Conservation (phyloP, 2,113 vertebrate genomes). For the Cromileptes altivelis region DNA sequence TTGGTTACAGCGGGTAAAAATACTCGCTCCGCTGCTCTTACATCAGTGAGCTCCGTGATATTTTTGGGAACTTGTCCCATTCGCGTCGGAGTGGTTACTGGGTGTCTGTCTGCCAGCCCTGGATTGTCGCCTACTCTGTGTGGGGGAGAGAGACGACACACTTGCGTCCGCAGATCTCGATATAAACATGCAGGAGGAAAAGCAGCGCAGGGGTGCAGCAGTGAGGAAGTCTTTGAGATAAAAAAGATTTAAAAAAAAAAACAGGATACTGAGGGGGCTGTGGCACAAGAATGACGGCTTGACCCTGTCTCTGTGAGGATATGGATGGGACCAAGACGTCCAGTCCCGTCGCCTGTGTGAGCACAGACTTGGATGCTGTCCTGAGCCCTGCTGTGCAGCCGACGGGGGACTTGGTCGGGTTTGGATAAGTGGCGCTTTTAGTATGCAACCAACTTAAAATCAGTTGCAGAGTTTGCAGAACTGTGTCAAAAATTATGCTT, state of each 20-base stretch:
- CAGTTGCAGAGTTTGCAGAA: conserved; percentile 12
- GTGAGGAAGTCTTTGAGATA: neutral
- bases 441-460: conserved; percentile 22
- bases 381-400: conserved; percentile 46
- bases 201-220: neutral
- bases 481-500: neutral
- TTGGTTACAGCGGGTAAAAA: conserved; percentile 83
- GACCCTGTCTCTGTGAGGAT: conserved; percentile 80
- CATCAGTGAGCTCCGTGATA: conserved; percentile 77
- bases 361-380: conserved; percentile 43
- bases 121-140: conserved; percentile 44
- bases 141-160: neutral
- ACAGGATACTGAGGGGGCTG: neutral
- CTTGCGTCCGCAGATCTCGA: neutral
- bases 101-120: conserved; percentile 51
- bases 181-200: neutral
- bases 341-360: conserved; percentile 10
- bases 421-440: conserved; percentile 65
- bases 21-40: conserved; percentile 78
- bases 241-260: no score
- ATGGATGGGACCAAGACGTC: conserved; percentile 68
- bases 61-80: conserved; percentile 80
- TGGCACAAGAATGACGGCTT: conserved; percentile 59
- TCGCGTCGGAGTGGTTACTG: conserved; percentile 59
- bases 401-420: conserved; percentile 71